phyloP scores from a whole-genome alignment of 1,140 invertebrate genomes.

The Drosophila auraria region DNA sequence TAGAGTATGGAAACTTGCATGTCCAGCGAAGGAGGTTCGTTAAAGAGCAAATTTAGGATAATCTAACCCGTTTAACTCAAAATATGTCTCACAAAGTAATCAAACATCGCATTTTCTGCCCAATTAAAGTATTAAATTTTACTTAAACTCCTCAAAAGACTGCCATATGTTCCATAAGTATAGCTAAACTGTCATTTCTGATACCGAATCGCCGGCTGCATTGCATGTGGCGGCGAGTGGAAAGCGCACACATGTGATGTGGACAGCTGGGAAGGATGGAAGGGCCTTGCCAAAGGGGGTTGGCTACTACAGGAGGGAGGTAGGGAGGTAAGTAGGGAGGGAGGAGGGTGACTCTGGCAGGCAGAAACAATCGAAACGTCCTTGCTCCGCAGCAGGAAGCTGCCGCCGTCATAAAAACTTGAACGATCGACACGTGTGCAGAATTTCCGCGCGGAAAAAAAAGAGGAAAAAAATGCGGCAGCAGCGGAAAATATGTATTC shows the following conservation, averaged over 20 bases:
- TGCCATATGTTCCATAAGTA: constrained; percentile 22
- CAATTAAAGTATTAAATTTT: not conserved
- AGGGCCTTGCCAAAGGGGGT: constrained; percentile 33
- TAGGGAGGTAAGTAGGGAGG: constrained; percentile 10
- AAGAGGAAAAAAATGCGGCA: constrained; percentile 30
- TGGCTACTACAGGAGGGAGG: not conserved
- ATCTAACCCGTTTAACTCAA: too few species aligned
- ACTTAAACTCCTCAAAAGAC: not conserved
- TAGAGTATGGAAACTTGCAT: too few species aligned
- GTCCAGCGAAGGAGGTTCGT: not conserved
- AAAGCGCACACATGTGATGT: constrained; percentile 56
- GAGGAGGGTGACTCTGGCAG: constrained; percentile 44
- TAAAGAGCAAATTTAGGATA: too few species aligned
- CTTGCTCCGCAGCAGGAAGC: constrained; percentile 77
- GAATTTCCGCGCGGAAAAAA: constrained; percentile 61
- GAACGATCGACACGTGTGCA: constrained; percentile 77
- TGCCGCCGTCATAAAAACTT: constrained; percentile 71
- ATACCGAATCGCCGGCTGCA: constrained; percentile 54
- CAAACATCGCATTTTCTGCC: not conserved
- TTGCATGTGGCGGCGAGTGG: constrained; percentile 53
- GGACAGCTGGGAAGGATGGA: constrained; percentile 50
- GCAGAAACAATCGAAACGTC: constrained; percentile 64
- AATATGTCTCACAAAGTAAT: not conserved
- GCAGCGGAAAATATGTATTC: constrained; percentile 9
- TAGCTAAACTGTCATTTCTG: constrained; percentile 32